These are phyloP conservation scores for Manis javanica DNA, from an alignment of 2,797 vertebrate species.

Conservation along the genomic window DNA sequence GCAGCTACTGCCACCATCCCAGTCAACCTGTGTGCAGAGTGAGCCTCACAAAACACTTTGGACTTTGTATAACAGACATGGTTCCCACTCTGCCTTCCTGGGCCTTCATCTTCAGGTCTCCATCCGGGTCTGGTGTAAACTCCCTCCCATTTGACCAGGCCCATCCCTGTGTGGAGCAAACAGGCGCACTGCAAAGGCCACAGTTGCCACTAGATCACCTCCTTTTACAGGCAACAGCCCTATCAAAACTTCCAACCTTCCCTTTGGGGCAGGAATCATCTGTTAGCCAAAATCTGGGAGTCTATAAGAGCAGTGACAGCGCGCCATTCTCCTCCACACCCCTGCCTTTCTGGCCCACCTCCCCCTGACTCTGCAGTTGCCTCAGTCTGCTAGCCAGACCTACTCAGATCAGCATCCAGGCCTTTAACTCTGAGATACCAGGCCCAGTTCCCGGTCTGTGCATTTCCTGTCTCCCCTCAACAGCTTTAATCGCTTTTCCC, in stretches of 20 bases:
- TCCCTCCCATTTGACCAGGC: constrained; percentile 73
- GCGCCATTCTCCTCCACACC: rapidly evolving
- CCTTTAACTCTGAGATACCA: not conserved
- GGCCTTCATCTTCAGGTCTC: constrained; percentile 60
- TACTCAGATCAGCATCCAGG: constrained; percentile 39
- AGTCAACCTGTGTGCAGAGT: constrained; percentile 75
- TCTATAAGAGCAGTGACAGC: not conserved
- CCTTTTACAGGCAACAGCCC: constrained; percentile 53
- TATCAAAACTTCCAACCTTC: constrained; percentile 76
- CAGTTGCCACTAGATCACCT: constrained; percentile 20
- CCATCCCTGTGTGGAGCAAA: not conserved
- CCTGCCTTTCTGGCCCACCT: not conserved
- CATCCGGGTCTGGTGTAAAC: constrained; percentile 64
- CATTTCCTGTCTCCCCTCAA: not conserved
- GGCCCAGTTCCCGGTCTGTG: not conserved
- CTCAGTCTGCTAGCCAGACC: not conserved
- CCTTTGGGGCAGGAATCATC: constrained; percentile 76
- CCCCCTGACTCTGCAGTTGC: not conserved
- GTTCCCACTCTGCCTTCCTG: constrained; percentile 38
- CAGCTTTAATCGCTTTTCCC: constrained; percentile 58
- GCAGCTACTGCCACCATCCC: not conserved
- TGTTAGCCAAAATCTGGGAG: constrained; percentile 85
- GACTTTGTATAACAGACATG: constrained; percentile 81
- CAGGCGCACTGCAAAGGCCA: constrained; percentile 65
- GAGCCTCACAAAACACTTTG: constrained; percentile 85